Percentiles rank a stretch among this genome's conserved stretches.
These are phyloP conservation scores for Odontomyia ornata DNA, from an alignment of 2,888 invertebrate species.

Conservation along the genomic window DNA sequence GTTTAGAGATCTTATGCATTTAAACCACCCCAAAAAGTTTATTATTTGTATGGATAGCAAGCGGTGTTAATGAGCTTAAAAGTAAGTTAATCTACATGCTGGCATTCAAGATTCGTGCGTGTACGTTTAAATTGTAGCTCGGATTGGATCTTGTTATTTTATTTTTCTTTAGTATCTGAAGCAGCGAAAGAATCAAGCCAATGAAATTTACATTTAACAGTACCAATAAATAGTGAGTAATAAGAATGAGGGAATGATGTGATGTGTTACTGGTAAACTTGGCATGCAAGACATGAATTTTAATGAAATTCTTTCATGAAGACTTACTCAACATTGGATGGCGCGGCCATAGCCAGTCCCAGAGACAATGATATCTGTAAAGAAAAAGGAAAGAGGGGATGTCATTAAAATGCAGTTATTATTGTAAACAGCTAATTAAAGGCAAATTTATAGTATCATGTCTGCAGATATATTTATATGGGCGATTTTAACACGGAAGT, in stretches of 20 bases:
- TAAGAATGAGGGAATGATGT: neutral
- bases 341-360: constrained; percentile 10
- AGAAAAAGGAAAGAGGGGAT: constrained; percentile 12
- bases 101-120: neutral
- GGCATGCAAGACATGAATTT: constrained; percentile 23
- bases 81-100: constrained; percentile 2
- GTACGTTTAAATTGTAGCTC: neutral
- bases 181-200: constrained; percentile 17
- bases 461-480: too few relatives aligned
- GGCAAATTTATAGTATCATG: neutral
- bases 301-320: neutral
- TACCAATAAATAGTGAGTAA: constrained; percentile 1
- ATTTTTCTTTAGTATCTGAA: constrained; percentile 14
- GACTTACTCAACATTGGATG: constrained; percentile 42
- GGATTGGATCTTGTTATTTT: neutral
- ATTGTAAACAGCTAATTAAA: neutral
- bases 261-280: neutral
- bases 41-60: neutral
- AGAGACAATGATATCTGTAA: constrained; percentile 28
- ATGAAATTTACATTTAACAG: neutral
- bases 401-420: neutral
- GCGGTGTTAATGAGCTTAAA: constrained; percentile 16
- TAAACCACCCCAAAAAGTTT: constrained; percentile 48
- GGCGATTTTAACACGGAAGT: too few relatives aligned
- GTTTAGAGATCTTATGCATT: constrained; percentile 1